These are phyloP conservation scores for Pao palembangensis DNA, from an alignment of 2,113 vertebrate species.

Conservation along the genomic window DNA sequence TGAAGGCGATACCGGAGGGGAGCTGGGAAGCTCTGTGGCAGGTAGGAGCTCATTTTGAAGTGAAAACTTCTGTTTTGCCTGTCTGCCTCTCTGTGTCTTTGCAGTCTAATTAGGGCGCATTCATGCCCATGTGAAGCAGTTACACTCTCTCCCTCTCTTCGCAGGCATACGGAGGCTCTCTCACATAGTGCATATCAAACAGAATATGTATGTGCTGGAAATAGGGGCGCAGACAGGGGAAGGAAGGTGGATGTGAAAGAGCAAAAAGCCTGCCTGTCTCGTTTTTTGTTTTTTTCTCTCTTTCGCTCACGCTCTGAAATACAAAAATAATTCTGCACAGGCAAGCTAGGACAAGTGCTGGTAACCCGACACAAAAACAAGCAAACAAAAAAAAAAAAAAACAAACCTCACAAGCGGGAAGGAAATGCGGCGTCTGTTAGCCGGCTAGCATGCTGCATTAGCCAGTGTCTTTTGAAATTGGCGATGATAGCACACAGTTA, in stretches of 20 bases:
- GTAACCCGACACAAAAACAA: constrained; percentile 4
- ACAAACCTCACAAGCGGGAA: constrained; percentile 7
- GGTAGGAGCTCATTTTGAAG: constrained; percentile 17
- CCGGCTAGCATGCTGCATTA: background rate
- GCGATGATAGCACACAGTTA: background rate
- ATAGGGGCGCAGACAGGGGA: constrained; percentile 34
- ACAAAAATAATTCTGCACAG: constrained; percentile 47
- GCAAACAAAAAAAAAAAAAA: too few species aligned
- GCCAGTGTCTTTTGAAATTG: constrained; percentile 6
- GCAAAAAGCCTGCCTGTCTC: constrained; percentile 19
- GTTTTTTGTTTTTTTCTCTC: constrained; percentile 20
- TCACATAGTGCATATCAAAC: constrained; percentile 21
- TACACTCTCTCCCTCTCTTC: constrained; percentile 8
- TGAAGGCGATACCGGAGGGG: background rate
- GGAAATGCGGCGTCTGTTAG: constrained; percentile 3
- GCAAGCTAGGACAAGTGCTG: constrained; percentile 10
- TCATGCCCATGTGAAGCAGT: constrained; percentile 14
- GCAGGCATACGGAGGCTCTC: constrained; percentile 1
- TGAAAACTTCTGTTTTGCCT: constrained; percentile 11
- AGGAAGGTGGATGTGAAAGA: constrained; percentile 16
- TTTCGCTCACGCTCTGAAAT: constrained; percentile 7
- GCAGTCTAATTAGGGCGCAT: constrained; percentile 24
- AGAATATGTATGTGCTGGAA: constrained; percentile 45
- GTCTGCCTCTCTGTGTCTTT: constrained; percentile 29
- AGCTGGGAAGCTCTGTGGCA: constrained; percentile 4